Evolutionary conservation across 2,113 vertebrate species (phyloP).

Genomic region (Phaethon lepturus): DNA sequence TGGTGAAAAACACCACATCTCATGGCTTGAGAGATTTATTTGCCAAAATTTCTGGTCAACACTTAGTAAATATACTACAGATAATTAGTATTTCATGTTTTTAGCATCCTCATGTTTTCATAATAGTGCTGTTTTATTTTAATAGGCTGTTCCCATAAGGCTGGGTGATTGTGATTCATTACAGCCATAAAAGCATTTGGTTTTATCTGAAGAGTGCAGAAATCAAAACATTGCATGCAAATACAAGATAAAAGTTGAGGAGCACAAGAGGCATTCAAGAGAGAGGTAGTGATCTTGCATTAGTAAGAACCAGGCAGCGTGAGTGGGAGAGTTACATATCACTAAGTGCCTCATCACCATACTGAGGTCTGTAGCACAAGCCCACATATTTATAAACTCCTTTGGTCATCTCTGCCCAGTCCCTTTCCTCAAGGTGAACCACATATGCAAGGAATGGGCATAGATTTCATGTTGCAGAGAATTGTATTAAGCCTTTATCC

Average conservation of each 20-base stretch:
- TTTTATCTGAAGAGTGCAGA: slow-evolving; percentile 27
- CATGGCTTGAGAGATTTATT: background rate
- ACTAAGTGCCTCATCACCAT: background rate
- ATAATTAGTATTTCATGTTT: background rate
- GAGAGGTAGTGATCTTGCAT: background rate
- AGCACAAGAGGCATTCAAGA: background rate
- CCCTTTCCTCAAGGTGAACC: background rate
- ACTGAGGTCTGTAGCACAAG: background rate
- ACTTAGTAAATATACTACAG: background rate
- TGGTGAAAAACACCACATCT: background rate
- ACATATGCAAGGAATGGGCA: background rate
- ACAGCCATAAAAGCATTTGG: background rate
- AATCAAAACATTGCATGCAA: background rate
- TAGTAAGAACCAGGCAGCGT: background rate
- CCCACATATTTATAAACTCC: background rate
- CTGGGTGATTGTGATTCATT: background rate
- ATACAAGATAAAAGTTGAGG: background rate
- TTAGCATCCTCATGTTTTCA: background rate
- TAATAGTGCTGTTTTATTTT: background rate
- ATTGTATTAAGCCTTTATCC: background rate
- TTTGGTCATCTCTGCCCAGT: background rate
- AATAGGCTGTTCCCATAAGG: background rate
- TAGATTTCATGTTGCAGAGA: background rate
- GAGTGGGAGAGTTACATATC: background rate
- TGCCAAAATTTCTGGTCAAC: background rate